A percentile compares a stretch with the other conserved stretches of the same genome.
phyloP scores from a whole-genome alignment of 2,888 invertebrate genomes.

The Teleiodes luculella region DNA sequence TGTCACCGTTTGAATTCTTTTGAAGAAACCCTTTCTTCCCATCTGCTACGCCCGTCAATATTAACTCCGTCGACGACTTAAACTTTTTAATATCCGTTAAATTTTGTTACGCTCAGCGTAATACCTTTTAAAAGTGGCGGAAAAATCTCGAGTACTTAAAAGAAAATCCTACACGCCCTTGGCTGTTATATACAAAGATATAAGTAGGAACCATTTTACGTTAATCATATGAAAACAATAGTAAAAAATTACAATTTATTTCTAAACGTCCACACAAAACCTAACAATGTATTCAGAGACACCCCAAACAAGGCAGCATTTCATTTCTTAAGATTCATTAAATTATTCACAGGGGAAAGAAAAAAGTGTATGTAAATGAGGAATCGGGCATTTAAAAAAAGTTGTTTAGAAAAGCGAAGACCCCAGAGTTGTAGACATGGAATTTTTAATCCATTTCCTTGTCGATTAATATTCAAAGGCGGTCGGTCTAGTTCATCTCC shows the following conservation, averaged over 20 bases:
- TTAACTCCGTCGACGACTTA: slow-evolving; percentile 73
- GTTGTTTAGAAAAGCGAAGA: slow-evolving; percentile 71
- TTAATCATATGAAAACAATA: slow-evolving; percentile 1
- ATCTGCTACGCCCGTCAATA: slow-evolving; percentile 79
- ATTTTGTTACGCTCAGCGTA: slow-evolving; percentile 70
- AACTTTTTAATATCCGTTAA: slow-evolving; percentile 80
- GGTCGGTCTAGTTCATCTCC: slow-evolving; percentile 79
- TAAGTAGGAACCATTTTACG: neutral
- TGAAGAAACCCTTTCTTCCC: slow-evolving; percentile 73
- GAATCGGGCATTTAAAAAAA: slow-evolving; percentile 70
- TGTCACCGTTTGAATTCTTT: slow-evolving; percentile 78
- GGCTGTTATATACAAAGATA: no score
- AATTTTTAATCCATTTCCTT: slow-evolving; percentile 79
- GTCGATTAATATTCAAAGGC: slow-evolving; percentile 78
- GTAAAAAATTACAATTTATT: slow-evolving; percentile 4
- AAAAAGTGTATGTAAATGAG: slow-evolving; percentile 74
- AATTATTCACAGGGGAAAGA: slow-evolving; percentile 73
- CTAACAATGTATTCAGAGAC: slow-evolving; percentile 24
- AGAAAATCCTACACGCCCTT: slow-evolving; percentile 29
- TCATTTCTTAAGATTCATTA: slow-evolving; percentile 73
- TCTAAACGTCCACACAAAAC: slow-evolving; percentile 17
- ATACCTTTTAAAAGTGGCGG: slow-evolving; percentile 56
- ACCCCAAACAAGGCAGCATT: slow-evolving; percentile 38
- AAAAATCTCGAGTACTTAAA: slow-evolving; percentile 32
- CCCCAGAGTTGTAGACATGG: slow-evolving; percentile 63